These are phyloP conservation scores for Channa maculata DNA, from an alignment of 2,113 vertebrate genomes.

Conservation along the genomic window DNA sequence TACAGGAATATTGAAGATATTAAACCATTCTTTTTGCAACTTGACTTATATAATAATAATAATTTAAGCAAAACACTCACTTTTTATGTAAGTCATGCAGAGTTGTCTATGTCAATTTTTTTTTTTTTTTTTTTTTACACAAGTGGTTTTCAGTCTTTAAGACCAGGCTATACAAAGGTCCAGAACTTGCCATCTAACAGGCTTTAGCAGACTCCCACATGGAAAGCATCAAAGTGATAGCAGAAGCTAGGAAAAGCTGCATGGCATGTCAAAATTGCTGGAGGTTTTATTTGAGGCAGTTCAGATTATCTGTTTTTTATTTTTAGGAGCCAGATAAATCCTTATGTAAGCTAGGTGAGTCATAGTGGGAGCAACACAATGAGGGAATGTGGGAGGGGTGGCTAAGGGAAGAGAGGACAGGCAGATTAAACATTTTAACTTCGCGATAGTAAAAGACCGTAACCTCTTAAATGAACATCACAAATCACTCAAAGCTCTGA, in stretches of 20 bases:
- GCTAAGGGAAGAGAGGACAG: conserved; percentile 30
- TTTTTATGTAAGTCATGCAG: no score
- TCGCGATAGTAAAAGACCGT: conserved; percentile 37
- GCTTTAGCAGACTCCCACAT: conserved; percentile 27
- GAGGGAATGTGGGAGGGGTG: conserved; percentile 69
- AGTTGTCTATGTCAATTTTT: no score
- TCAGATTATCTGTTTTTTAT: conserved; percentile 77
- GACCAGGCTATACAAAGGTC: not conserved
- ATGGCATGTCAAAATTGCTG: conserved; percentile 44
- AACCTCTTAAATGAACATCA: conserved; percentile 21
- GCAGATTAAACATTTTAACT: conserved; percentile 46
- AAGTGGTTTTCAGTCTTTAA: not conserved
- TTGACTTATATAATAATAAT: no score
- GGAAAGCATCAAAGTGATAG: conserved; percentile 63
- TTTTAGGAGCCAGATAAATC: conserved; percentile 77
- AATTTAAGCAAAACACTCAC: no score
- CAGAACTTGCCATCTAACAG: conserved; percentile 16
- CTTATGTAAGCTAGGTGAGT: conserved; percentile 77
- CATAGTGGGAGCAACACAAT: conserved; percentile 67
- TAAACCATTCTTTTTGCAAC: no score
- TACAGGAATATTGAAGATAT: no score
- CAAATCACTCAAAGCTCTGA: conserved; percentile 12
- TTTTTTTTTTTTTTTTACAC: no score
- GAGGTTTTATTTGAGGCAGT: conserved; percentile 66
- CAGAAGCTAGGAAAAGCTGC: conserved; percentile 69